Conservation (phyloP, 2,113 vertebrate species). For the Pomatostomus ruficeps region DNA sequence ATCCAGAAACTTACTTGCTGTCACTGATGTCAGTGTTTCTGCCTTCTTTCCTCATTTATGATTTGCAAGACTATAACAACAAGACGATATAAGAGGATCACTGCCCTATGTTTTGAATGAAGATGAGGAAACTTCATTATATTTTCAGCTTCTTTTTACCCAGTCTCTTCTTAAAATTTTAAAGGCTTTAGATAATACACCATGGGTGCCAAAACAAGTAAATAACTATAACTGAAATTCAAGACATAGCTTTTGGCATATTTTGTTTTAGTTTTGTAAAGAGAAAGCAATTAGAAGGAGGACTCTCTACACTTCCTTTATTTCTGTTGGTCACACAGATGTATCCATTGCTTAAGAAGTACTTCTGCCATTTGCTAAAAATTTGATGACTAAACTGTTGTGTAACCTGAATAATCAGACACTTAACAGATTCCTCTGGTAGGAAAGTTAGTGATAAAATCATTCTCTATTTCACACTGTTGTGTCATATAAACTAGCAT, state of each 20-base stretch:
- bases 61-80: not conserved
- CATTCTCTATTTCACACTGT: not conserved
- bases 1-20: not conserved
- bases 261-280: not conserved
- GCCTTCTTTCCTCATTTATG: not conserved
- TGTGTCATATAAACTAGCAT: not conserved
- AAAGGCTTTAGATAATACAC: not conserved
- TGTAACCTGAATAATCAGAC: not conserved
- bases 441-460: not conserved
- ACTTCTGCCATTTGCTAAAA: not conserved
- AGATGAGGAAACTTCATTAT: not conserved
- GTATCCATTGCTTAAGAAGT: not conserved
- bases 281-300: not conserved
- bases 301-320: not conserved
- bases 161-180: not conserved
- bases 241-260: not conserved
- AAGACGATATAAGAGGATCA: not conserved
- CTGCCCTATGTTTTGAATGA: not conserved
- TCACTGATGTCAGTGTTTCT: not conserved
- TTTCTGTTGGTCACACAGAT: not conserved
- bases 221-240: not conserved
- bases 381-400: not conserved
- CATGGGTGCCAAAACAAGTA: not conserved
- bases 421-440: not conserved
- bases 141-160: not conserved